Percentiles rank a stretch among this genome's conserved stretches.
These are phyloP conservation scores for Parascotia fuliginaria DNA, from an alignment of 2,888 invertebrate genomes.

Conservation along the genomic window DNA sequence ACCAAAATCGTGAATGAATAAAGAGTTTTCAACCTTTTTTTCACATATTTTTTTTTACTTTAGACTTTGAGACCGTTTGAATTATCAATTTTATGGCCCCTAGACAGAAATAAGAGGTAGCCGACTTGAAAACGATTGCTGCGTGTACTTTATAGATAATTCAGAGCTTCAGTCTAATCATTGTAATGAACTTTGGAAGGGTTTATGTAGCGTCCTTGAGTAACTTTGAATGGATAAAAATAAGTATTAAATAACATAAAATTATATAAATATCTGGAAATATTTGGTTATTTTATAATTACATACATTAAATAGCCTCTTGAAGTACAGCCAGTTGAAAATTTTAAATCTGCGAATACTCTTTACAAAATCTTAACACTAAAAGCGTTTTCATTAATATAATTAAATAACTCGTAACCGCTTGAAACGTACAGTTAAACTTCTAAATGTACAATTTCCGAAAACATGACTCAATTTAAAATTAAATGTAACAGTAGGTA, in stretches of 20 bases:
- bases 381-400: neutral
- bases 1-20: neutral
- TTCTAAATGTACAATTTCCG: too few relatives aligned
- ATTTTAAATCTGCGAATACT: neutral
- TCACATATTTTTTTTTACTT: neutral
- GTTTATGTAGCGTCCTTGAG: neutral
- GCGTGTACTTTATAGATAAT: neutral
- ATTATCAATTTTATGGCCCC: neutral
- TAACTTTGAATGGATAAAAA: neutral
- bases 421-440: too few relatives aligned
- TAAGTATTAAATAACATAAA: too few relatives aligned
- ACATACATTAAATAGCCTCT: too few relatives aligned
- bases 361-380: neutral
- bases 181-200: constrained; percentile 5
- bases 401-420: constrained; percentile 27
- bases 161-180: neutral
- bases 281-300: too few relatives aligned
- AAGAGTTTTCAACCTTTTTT: neutral
- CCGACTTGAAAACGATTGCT: neutral
- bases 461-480: constrained; percentile 14
- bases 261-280: too few relatives aligned
- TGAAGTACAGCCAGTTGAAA: neutral
- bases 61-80: neutral
- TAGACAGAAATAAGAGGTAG: neutral
- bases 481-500: too few relatives aligned